These are phyloP conservation scores for Sphecodes monilicornis DNA, from an alignment of 2,888 invertebrate species.

Conservation along the genomic window DNA sequence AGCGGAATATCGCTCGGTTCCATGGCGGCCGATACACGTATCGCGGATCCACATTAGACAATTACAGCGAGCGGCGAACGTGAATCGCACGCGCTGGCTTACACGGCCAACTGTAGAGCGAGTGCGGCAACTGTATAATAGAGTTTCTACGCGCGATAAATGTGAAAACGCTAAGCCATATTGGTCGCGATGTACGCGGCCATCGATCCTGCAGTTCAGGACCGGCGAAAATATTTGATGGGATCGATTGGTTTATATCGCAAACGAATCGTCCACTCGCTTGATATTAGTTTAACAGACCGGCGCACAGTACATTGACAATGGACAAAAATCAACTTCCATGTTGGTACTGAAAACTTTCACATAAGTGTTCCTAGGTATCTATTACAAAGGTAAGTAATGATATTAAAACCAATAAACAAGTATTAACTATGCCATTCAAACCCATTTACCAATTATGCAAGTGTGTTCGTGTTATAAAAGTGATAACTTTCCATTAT, in stretches of 20 bases:
- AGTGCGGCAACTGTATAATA: constrained; percentile 19
- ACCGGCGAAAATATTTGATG: constrained; percentile 57
- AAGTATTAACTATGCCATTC: no score
- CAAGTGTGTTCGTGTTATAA: no score
- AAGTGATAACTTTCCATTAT: no score
- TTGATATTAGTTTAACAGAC: constrained; percentile 42
- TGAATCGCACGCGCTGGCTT: constrained; percentile 12
- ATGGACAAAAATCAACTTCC: no score
- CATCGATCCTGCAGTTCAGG: constrained; percentile 5
- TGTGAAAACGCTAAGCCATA: constrained; percentile 56
- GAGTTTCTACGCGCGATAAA: constrained; percentile 59
- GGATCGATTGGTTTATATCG: constrained; percentile 45
- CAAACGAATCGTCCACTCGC: constrained; percentile 32
- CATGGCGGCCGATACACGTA: constrained; percentile 33
- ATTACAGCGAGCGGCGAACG: constrained; percentile 38
- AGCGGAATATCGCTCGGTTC: constrained; percentile 59
- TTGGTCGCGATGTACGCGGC: constrained; percentile 41
- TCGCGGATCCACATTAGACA: constrained; percentile 54
- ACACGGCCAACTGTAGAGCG: neutral
- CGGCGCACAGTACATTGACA: no score
- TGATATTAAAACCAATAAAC: no score
- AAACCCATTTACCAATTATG: no score
- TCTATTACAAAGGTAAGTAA: no score
- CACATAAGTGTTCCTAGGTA: no score
- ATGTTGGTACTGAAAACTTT: no score